Evolutionary conservation across 2,113 vertebrate genomes (phyloP), one percentile per base, ranked within the genome.

Genomic region (Arenaria interpres): DNA sequence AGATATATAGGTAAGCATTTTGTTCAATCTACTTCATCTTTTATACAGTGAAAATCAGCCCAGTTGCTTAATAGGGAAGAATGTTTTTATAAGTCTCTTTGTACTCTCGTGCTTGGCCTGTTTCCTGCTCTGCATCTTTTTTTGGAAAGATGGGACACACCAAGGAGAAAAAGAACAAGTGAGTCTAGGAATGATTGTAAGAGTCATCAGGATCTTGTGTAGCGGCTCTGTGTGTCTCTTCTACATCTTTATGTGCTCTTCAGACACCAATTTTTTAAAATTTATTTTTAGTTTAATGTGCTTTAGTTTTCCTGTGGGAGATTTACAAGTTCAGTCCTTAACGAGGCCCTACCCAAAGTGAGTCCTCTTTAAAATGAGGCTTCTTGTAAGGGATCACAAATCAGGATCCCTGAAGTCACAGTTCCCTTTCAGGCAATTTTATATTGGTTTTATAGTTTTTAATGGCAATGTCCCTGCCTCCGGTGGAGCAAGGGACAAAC

Each of bases 41-140:
- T 71, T 56, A 48, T 41, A 22, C 74, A 54, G 39, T 60, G 90
- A 85, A 97, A 96, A 80, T 96, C 94, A 95, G 67, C 45, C 39
- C 35, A 20, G 53, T 69, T 92, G 33, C 87, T 96, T 76, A 48
- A 67, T 9, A n/a, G 78, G n/a, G 71, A 91, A 66, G 81, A 85
- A 88, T 67, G 84, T 76, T 94, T 82, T 92, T 41, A 19, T 46
- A 53, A 91, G 25, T 37, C 62, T 79, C 87, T 83, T 67, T 79
- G 39, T 62, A 6, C 79, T 92, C 85, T 63, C 0, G 3, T 66
- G 85, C 73, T 89, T 87, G 74, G 82, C 32, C 45, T 18, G 6
- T 35, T 91, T 93, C 62, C 74, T 85, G 64, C 56, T 95, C 54
- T 69, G 30, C 54, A 21, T n/a, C 33, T 46, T 53, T 59, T 53